Base-by-base conservation (phyloP, 2,888 invertebrate genomes). In the Tolmerus cingulatus region DNA sequence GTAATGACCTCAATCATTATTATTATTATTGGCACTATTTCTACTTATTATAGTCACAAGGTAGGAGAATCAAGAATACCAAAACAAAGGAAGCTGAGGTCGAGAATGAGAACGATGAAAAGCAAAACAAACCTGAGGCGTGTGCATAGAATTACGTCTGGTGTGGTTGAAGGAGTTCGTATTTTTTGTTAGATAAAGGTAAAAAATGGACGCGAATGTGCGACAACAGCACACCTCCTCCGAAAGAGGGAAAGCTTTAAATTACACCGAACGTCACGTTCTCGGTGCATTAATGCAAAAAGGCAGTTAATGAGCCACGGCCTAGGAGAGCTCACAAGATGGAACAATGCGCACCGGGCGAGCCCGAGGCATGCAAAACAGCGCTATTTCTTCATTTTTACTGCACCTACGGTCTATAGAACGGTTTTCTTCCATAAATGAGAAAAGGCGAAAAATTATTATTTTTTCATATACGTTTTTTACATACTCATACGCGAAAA, bases 201-300 rank as follows among this genome's bases (percentile, higher is more conserved):
- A 66, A 82, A 82, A 82, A 66, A 82, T 57, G 19, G 23, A 57
- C 12, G 57, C 40, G 57, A 82, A 34, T 82, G 82, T 57, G 82
- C 82, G 82, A 57, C 57, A 66, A 27, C 27, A 37, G 55, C 34
- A 57, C 66, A 57, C 82, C 82, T 57, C 81, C 30, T 34, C 51
- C 55, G 34, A 82, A 82, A 57, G 55, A 66, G 40, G 66, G 77
- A 86, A 86, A 86, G 74, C 77, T 74, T 86, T 77, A 55, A 77
- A 86, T 86, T 86, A 86, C 77, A 55, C 46, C 51, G 23, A 76
- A 86, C 76, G 77, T 86, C 86, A 86, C 86, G 86, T 86, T 51
- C 76, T 46, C 77, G 76, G 27, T 14, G 55, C n/a, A 74, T 57
- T 19, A 57, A 82, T 82, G 37, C 37, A 57, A 9, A 66, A 55